Percentiles rank a stretch among this genome's conserved stretches.
phyloP scores from a whole-genome alignment of 2,113 vertebrate genomes.

The Crotalus tigris region DNA sequence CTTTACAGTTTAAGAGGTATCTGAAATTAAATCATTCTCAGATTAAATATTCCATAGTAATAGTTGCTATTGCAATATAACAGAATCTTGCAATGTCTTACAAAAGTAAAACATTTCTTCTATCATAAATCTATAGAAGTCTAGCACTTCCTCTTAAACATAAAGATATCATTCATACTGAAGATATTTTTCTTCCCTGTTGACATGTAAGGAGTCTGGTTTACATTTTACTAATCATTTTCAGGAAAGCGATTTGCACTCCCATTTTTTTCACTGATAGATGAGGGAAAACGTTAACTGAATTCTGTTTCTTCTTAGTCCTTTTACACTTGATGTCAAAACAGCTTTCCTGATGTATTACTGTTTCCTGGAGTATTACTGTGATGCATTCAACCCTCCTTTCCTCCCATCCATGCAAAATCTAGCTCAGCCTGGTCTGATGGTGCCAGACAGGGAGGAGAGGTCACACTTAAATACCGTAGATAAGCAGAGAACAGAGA shows the following conservation, averaged over 20 bases:
- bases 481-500: conserved; percentile 11
- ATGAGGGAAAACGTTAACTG: not conserved
- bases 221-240: not conserved
- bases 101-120: not conserved
- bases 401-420: not conserved
- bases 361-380: not conserved
- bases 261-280: not conserved
- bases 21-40: not conserved
- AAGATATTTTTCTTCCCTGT: not conserved
- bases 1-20: not conserved
- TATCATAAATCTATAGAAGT: not conserved
- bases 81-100: not conserved
- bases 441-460: conserved; percentile 13
- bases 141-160: not conserved
- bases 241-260: not conserved
- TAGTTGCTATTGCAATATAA: not conserved
- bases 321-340: not conserved
- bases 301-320: not conserved
- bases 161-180: not conserved
- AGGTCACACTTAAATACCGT: conserved; percentile 8
- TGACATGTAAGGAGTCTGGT: not conserved
- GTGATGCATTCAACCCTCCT: not conserved
- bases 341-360: not conserved
- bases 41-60: not conserved
- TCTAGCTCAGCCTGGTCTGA: not conserved